Evolutionary conservation across 2,797 vertebrate genomes (phyloP), one percentile per base, ranked within the genome.

Genomic region (Gambusia yucatana): DNA sequence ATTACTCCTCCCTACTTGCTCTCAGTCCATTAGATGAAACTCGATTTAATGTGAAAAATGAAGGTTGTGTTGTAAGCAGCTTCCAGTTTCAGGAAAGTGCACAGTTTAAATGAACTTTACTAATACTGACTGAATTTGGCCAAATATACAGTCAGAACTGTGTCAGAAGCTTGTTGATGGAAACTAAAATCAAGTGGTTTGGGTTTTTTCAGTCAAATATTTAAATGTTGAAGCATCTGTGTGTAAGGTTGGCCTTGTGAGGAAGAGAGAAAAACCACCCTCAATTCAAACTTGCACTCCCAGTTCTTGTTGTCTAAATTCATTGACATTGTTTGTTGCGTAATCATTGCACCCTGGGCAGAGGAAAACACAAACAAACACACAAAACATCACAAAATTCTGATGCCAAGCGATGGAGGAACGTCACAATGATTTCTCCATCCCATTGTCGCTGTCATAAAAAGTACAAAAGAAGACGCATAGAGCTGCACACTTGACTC

Each of bases 381-480:
- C 20, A n/a, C 14, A 36, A 6, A 33, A 39, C 17, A 17, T 36
- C 25, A n/a, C 57, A 81, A 73, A 44, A 30, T 0, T 22, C 30
- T 52, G 3, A 16, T 39, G 1, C n/a, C 25, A 50, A 55, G 80
- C 73, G 77, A 91, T 67, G 28, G 61, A 90, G 80, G 80, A 85
- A 86, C 86, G 67, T 17, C 74, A 48, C 7, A 10, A 63, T 25
- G 41, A 25, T 28, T 59, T 76, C 22, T 81, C 76, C 33, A 52
- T 86, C 84, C 78, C 11, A 30, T 33, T 41, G 22, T 41, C 44
- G 17, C 2, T 47, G 46, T 72, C 28, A 30, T 11, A 50, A 52
- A 47, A 80, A 65, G 70, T 77, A 69, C 59, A 57, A 11, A 20
- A 75, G 39, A 86, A 47, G 65, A 78, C 30, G 43, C 8, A 57